phyloP scores from a whole-genome alignment of 2,888 invertebrate genomes.

The Dusona sp. region DNA sequence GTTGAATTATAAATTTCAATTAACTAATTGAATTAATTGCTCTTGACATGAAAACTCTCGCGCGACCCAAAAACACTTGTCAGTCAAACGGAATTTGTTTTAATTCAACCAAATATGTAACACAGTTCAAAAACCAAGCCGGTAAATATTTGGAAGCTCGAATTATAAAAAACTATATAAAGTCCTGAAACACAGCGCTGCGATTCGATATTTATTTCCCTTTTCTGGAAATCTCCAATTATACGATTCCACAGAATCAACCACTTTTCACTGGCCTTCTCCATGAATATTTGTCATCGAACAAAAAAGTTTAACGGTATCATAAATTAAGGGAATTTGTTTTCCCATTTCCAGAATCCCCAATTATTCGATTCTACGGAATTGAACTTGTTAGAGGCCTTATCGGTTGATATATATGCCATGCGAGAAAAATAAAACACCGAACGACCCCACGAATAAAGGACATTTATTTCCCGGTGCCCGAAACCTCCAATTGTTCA shows the following conservation, averaged over 20 bases:
- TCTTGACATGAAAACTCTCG: neutral
- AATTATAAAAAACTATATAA: neutral
- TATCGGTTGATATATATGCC: neutral
- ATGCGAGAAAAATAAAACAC: neutral
- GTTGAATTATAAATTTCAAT: no score
- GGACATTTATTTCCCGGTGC: neutral
- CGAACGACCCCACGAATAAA: neutral
- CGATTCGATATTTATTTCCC: neutral
- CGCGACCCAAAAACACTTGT: neutral
- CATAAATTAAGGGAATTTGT: neutral
- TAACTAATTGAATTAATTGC: neutral
- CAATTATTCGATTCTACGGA: neutral
- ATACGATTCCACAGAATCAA: neutral
- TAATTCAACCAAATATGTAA: neutral
- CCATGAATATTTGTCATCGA: neutral
- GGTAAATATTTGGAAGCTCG: neutral
- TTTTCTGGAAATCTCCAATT: neutral
- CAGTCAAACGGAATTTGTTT: no score
- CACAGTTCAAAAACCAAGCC: neutral
- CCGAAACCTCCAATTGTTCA: neutral
- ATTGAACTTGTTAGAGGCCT: neutral
- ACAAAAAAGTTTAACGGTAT: neutral
- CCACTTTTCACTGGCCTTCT: neutral
- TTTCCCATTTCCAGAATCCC: neutral
- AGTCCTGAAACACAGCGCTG: neutral